phyloP scores from a whole-genome alignment of 2,113 vertebrate species.

The Pangasianodon gigas region DNA sequence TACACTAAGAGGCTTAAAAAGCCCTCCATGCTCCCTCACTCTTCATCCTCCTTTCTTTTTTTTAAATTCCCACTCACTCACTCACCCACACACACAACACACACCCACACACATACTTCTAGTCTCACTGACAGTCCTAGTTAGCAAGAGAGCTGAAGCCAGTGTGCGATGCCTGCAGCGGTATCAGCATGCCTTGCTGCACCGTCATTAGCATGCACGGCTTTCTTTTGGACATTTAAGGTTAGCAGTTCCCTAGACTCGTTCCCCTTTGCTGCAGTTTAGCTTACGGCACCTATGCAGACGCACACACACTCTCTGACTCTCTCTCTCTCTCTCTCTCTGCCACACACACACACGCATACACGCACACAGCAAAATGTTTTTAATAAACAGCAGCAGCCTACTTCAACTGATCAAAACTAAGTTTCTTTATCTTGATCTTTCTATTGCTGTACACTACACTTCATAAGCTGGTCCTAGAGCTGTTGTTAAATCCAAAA shows the following conservation, averaged over 20 bases:
- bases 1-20: constrained; percentile 45
- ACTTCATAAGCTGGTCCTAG: neutral
- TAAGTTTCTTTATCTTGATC: neutral
- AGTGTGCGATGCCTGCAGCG: constrained; percentile 22
- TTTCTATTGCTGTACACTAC: neutral
- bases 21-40: constrained; percentile 21
- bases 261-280: constrained; percentile 36
- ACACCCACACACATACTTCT: constrained; percentile 17
- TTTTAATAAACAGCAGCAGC: neutral
- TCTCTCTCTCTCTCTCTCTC: neutral
- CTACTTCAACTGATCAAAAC: neutral
- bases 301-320: neutral
- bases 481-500: neutral
- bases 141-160: constrained; percentile 29
- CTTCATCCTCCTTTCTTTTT: constrained; percentile 1
- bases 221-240: constrained; percentile 67
- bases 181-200: constrained; percentile 15
- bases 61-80: constrained; percentile 18
- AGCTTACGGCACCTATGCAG: neutral
- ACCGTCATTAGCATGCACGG: constrained; percentile 71
- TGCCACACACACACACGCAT: neutral
- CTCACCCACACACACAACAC: constrained; percentile 24
- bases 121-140: constrained; percentile 34
- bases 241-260: constrained; percentile 67
- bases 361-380: neutral